Base-by-base conservation (phyloP, 2,113 vertebrate genomes). In the Sander vitreus region DNA sequence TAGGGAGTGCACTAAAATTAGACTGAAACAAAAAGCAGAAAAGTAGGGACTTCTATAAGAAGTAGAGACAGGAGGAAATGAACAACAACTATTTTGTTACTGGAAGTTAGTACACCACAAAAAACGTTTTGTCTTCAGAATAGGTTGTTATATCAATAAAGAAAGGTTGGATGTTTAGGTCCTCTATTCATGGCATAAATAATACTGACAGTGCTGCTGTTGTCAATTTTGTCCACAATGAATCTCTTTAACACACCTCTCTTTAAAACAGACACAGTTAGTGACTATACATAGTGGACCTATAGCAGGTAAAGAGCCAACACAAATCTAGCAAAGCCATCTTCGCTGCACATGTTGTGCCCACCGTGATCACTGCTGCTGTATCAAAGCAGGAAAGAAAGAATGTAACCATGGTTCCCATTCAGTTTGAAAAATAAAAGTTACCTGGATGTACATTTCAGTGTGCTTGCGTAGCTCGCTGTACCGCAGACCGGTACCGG, bases 1-100 rank as follows among this genome's bases (percentile, higher is more conserved):
- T 30, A 7, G 84, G 74, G 82, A 82, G 57, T 8, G 30, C 33
- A 63, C 69, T 73, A 43, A 82, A 89, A 89, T 85, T 73, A 89
- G 80, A 66, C 27, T 4, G 16, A 70, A 60, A 59, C 33, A 50
- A 80, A 75, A 67, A 62, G 23, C 43, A 70, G 21, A 54, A 18
- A 50, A 60, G 64, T 10, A 10, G 10, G 39, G 39, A 68, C 43
- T 64, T 68, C 39, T 45, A 58, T 53, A 73, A 78, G 68, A 76
- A 62, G 68, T 27, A 53, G 5, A 57, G 18, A 79, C 25, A 58
- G 3, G 8, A 75, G 70, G 55, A 75, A 80, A 66, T 80, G 5
- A 68, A 77, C 48, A 71, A 16, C 48, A 71, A 16, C 55, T 66
- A 1, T 53, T 66, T 55, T 48, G 25, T 54, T 19, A 11, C 51